Conservation (phyloP, 2,888 invertebrate species). For the Halocaridina rubra region DNA sequence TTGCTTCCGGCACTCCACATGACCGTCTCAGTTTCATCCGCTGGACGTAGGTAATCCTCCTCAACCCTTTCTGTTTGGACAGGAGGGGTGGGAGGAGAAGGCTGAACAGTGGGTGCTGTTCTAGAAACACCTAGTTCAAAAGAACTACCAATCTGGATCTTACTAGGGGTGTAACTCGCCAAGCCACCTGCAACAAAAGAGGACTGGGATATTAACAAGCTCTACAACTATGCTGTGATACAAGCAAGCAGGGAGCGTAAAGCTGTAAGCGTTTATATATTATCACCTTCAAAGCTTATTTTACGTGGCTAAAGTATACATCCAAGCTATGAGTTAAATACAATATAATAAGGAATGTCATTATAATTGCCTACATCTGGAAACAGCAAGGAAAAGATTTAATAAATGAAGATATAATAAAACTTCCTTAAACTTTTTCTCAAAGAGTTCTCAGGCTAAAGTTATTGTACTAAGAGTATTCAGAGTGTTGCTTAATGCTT, state of each 20-base stretch:
- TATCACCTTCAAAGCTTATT: too few relatives aligned
- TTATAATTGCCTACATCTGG: too few relatives aligned
- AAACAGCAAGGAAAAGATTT: too few relatives aligned
- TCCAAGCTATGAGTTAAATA: too few relatives aligned
- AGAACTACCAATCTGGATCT: slow-evolving; percentile 74
- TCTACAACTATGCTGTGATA: slow-evolving; percentile 23
- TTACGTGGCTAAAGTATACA: too few relatives aligned
- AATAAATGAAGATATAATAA: too few relatives aligned
- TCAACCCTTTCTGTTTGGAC: slow-evolving; percentile 64
- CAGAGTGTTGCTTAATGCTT: too few relatives aligned
- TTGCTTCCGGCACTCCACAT: slow-evolving; percentile 70
- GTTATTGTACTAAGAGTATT: too few relatives aligned
- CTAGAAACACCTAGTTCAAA: slow-evolving; percentile 86
- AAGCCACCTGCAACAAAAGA: slow-evolving; percentile 69
- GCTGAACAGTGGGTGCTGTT: slow-evolving; percentile 67
- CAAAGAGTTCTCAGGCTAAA: too few relatives aligned
- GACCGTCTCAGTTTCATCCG: slow-evolving; percentile 67
- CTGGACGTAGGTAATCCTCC: slow-evolving; percentile 68
- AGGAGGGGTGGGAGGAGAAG: slow-evolving; percentile 56
- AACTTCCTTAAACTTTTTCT: too few relatives aligned
- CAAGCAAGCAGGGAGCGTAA: slow-evolving; percentile 7
- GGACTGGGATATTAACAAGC: slow-evolving; percentile 25
- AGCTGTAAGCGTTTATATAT: too few relatives aligned
- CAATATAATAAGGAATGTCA: too few relatives aligned
- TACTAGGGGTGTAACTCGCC: slow-evolving; percentile 86